Evolutionary conservation across 2,888 invertebrate species (phyloP).

Genomic region (Poecilus cupreus): DNA sequence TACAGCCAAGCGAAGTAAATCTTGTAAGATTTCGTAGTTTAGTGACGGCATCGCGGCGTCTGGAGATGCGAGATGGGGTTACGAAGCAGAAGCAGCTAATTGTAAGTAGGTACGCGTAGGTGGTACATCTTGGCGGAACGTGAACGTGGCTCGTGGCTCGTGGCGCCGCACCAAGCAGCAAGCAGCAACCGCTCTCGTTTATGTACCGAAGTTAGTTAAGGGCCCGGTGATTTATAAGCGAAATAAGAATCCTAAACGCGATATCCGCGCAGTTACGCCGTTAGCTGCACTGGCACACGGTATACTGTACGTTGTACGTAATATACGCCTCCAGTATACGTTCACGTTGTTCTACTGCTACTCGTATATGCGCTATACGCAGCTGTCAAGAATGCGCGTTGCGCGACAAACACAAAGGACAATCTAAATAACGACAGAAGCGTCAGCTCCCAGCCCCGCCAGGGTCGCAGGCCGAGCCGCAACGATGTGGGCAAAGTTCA

Average conservation of each 20-base stretch:
- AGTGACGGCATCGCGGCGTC: background rate
- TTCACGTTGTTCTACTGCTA: too few species aligned
- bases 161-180: background rate
- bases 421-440: slow-evolving; percentile 48
- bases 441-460: slow-evolving; percentile 9
- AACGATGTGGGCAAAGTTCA: slow-evolving; percentile 53
- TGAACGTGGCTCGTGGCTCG: background rate
- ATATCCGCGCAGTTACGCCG: slow-evolving; percentile 37
- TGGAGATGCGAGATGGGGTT: background rate
- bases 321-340: too few species aligned
- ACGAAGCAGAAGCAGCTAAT: slow-evolving; percentile 27
- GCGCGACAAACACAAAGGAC: slow-evolving; percentile 32
- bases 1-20: slow-evolving; percentile 18
- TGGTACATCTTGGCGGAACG: slow-evolving; percentile 39
- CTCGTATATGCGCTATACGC: background rate
- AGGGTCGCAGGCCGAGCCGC: slow-evolving; percentile 3
- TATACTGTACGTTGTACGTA: background rate
- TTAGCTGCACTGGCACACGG: slow-evolving; percentile 12
- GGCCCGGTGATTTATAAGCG: slow-evolving; percentile 53
- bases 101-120: slow-evolving; percentile 33
- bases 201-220: slow-evolving; percentile 56
- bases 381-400: background rate
- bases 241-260: slow-evolving; percentile 54
- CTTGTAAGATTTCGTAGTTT: slow-evolving; percentile 28
- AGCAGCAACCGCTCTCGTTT: slow-evolving; percentile 36